Conservation (phyloP, 1,140 invertebrate genomes). For the Lethocerus indicus region DNA sequence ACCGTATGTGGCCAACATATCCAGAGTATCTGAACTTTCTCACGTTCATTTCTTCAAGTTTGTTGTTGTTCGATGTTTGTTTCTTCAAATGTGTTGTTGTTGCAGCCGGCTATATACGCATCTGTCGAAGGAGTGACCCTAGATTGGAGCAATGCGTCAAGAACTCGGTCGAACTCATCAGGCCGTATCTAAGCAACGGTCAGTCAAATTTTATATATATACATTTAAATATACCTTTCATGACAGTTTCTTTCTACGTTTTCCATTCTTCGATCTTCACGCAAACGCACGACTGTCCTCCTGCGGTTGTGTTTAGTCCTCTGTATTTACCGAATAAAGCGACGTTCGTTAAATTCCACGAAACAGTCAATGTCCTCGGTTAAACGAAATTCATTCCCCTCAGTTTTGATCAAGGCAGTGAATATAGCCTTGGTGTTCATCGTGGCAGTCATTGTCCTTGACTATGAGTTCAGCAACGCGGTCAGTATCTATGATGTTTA, state of each 20-base stretch:
- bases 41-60: no score
- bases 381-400: no score
- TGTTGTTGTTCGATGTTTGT: no score
- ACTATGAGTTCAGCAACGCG: no score
- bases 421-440: no score
- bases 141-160: slow-evolving; percentile 36
- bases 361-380: no score
- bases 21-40: no score
- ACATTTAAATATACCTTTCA: not conserved
- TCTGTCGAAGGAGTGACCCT: slow-evolving; percentile 40
- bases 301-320: not conserved
- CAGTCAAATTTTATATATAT: not conserved
- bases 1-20: no score
- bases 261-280: not conserved
- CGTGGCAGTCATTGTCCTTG: no score
- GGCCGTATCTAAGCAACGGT: slow-evolving; percentile 12
- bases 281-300: not conserved
- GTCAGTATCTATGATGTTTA: no score
- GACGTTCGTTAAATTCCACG: no score
- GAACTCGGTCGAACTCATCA: slow-evolving; percentile 19
- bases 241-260: not conserved
- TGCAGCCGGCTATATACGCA: slow-evolving; percentile 28
- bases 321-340: not conserved
- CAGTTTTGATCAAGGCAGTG: no score
- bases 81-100: slow-evolving; percentile 6